phyloP scores from a whole-genome alignment of 2,113 vertebrate species.

The Phodopus roborovskii region DNA sequence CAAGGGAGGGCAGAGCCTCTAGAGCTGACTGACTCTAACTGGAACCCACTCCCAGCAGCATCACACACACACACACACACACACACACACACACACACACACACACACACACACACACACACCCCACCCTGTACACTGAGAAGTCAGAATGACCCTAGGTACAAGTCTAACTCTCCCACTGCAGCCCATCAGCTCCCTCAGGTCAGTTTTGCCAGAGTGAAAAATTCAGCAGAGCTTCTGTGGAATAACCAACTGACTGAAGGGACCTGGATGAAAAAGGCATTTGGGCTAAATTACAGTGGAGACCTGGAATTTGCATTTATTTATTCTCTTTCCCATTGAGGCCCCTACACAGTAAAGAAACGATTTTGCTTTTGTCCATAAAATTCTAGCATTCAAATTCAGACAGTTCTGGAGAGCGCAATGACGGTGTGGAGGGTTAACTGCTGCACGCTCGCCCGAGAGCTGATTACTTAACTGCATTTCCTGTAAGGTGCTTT shows the following conservation, averaged over 20 bases:
- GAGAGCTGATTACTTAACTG: constrained; percentile 80
- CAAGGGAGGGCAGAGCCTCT: not conserved
- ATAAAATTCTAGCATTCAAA: constrained; percentile 63
- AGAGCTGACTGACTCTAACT: not conserved
- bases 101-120: no score
- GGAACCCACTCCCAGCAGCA: not conserved
- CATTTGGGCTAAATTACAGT: constrained; percentile 53
- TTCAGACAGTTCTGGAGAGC: constrained; percentile 66
- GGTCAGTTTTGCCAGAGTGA: not conserved
- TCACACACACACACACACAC: no score
- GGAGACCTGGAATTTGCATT: constrained; percentile 52
- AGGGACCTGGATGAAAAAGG: not conserved
- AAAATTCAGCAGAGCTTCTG: not conserved
- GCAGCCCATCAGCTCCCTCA: fast-evolving
- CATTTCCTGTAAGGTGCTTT: constrained; percentile 75
- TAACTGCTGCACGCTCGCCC: constrained; percentile 64
- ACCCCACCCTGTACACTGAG: no score
- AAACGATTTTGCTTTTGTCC: constrained; percentile 59
- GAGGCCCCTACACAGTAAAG: not conserved
- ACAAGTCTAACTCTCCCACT: fast-evolving
- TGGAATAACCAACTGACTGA: not conserved
- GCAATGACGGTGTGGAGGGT: not conserved
- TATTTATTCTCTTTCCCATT: constrained; percentile 54
- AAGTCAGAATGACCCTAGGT: not conserved
- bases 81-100: no score